phyloP scores from a whole-genome alignment of 2,113 vertebrate species.

The Phylloscopus whistleri region DNA sequence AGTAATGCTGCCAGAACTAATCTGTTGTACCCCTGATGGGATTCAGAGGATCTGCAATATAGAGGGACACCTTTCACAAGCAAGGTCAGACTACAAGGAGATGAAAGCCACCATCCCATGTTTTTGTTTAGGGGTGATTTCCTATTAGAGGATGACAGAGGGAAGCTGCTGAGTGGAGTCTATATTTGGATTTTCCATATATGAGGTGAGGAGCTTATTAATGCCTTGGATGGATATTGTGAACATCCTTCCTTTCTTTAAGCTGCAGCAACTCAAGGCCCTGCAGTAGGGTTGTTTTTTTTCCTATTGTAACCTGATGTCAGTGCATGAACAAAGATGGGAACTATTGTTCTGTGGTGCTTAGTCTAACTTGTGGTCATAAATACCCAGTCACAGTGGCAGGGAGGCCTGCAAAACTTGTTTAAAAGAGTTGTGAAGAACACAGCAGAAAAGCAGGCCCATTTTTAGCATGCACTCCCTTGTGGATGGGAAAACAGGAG shows the following conservation, averaged over 20 bases:
- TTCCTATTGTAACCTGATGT: neutral
- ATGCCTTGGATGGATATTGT: neutral
- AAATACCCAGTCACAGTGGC: neutral
- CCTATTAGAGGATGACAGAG: neutral
- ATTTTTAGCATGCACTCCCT: neutral
- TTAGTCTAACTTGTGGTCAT: neutral
- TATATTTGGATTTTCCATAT: neutral
- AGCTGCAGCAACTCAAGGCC: neutral
- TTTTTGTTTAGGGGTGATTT: neutral
- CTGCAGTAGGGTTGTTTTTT: neutral
- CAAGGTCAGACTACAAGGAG: neutral
- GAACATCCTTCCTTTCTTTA: constrained; percentile 24
- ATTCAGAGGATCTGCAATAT: neutral
- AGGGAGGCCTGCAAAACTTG: neutral
- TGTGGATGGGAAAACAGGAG: neutral
- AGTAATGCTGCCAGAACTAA: neutral
- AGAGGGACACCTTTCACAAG: neutral
- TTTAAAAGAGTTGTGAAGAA: neutral
- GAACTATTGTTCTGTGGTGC: neutral
- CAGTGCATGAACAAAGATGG: neutral
- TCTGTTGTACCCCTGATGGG: neutral
- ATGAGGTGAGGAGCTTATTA: neutral
- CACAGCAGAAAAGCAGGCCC: neutral
- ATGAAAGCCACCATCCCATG: neutral
- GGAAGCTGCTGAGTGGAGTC: neutral